phyloP scores from a whole-genome alignment of 2,113 vertebrate species.

The Callipepla californica region DNA sequence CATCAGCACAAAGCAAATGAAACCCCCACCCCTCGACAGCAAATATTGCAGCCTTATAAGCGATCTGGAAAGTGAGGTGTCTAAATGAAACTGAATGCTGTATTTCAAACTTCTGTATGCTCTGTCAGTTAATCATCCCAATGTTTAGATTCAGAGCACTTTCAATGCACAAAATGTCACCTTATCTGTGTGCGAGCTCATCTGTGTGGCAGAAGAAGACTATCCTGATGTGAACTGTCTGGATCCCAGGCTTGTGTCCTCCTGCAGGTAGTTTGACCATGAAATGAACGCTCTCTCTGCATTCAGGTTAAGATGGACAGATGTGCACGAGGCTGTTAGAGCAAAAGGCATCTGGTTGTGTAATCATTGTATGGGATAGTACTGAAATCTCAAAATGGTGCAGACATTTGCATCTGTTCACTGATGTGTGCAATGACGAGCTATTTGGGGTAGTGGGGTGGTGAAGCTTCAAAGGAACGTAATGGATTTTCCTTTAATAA shows the following conservation, averaged over 20 bases:
- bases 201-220: neutral
- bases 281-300: neutral
- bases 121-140: neutral
- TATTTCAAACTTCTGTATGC: accelerated
- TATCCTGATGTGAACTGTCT: neutral
- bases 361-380: neutral
- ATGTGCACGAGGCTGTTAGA: neutral
- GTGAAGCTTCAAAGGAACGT: slow-evolving; percentile 66
- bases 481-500: slow-evolving; percentile 74
- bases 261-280: neutral
- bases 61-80: neutral
- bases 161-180: neutral
- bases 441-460: slow-evolving; percentile 56
- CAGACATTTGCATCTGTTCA: slow-evolving; percentile 24
- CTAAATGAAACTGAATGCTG: neutral
- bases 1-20: neutral
- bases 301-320: neutral
- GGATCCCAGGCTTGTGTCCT: neutral
- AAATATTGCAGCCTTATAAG: neutral
- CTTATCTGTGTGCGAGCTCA: neutral
- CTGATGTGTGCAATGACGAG: neutral
- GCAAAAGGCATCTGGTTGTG: slow-evolving; percentile 24
- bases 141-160: neutral
- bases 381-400: neutral
- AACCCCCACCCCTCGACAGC: neutral